Evolutionary conservation across 2,113 vertebrate genomes (phyloP).

Genomic region (Mola mola): DNA sequence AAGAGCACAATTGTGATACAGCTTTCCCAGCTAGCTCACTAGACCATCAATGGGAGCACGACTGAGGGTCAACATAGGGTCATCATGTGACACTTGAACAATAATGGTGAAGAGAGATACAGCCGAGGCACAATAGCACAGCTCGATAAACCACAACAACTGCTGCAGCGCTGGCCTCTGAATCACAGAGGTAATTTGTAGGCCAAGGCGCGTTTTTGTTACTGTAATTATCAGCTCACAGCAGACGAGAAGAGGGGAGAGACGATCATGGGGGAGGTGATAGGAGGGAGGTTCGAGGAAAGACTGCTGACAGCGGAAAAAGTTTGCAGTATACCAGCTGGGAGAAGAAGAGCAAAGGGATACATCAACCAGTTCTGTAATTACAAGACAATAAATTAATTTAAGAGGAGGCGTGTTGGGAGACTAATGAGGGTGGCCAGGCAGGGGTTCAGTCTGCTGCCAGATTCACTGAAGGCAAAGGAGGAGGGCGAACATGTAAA

Average conservation of each 20-base stretch:
- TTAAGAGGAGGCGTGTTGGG: constrained; percentile 27
- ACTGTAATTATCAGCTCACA: constrained; percentile 71
- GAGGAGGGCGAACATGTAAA: neutral
- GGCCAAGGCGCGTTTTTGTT: constrained; percentile 46
- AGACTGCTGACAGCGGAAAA: constrained; percentile 40
- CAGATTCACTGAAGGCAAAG: constrained; percentile 18
- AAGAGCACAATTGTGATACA: constrained; percentile 21
- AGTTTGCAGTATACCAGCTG: constrained; percentile 3
- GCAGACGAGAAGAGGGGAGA: constrained; percentile 17
- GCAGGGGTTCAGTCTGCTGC: constrained; percentile 5
- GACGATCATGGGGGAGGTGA: constrained; percentile 21
- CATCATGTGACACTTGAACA: constrained; percentile 58
- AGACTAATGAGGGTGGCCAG: constrained; percentile 19
- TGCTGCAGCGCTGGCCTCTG: constrained; percentile 28
- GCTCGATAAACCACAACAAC: constrained; percentile 37
- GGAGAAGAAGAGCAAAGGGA: constrained; percentile 19
- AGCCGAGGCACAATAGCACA: constrained; percentile 36
- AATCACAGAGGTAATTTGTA: constrained; percentile 69
- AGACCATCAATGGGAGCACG: constrained; percentile 31
- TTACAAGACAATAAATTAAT: constrained; percentile 69
- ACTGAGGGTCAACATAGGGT: constrained; percentile 58
- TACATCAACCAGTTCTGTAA: constrained; percentile 67
- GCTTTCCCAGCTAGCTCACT: constrained; percentile 40
- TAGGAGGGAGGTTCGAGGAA: neutral
- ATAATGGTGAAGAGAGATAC: constrained; percentile 20